Base-by-base conservation (phyloP, 2,888 invertebrate genomes). In the Melipona beecheii region DNA sequence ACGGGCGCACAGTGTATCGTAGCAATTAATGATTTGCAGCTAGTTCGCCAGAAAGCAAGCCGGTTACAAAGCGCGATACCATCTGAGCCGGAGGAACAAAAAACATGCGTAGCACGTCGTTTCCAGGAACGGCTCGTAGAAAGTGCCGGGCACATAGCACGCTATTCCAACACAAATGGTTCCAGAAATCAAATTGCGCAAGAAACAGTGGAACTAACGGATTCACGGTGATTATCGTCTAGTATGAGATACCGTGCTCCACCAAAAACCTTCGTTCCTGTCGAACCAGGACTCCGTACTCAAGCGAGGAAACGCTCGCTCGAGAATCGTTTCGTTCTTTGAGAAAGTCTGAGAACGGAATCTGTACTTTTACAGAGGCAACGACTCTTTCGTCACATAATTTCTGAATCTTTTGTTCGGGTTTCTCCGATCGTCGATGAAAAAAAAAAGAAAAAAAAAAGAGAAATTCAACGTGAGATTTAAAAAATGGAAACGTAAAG, bases 91-190 rank as follows among this genome's bases (percentile, higher is more conserved):
- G 58, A 69, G 62, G 52, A 75, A 75, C 50, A 68, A 60, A 54
- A 75, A 78, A 36, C 54, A 79, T 79, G 68, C 75, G 68, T 24
- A 24, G 75, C 78, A 75, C 78, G 78, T 79, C 62, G 75, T 62
- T 75, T 79, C 78, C 62, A 52, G 15, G 78, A 75, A 75, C 52
- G 68, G 43, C 24, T 62, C 2, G 77, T 77, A 77, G 77, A 77
- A 77, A 77, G 77, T 77, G 64, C 77, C 52, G 27, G 36, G 50
- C 50, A 43, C 50, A 52, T 36, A 31, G n/a, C 36, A 73, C 73
- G 75, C 69, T 68, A 50, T 68, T 58, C 74, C 66, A n/a, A 66
- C 78, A 36, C 36, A 50, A 75, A 58, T 52, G 60, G 50, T 69
- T 62, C 60, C 62, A 69, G 78, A 78, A 78, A 75, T 78, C 75